Evolutionary conservation across 2,888 invertebrate genomes (phyloP).

Genomic region (Volucella zonaria): DNA sequence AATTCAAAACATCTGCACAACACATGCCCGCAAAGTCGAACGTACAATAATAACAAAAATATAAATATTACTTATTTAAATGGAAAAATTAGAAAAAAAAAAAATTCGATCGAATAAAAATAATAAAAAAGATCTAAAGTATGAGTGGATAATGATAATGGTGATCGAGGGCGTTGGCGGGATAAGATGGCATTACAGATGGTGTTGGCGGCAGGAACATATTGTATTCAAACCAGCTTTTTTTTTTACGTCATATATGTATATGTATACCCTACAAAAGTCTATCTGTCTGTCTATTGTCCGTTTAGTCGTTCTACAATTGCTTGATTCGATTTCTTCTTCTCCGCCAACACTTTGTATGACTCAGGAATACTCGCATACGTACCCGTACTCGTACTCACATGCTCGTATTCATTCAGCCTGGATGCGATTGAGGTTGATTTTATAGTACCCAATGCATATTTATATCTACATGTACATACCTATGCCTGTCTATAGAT

Average conservation of each 20-base stretch:
- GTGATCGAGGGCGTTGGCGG: constrained; percentile 18
- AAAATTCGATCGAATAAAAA: constrained; percentile 42
- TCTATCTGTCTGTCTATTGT: constrained; percentile 63
- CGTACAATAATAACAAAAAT: constrained; percentile 72
- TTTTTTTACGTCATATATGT: constrained; percentile 47
- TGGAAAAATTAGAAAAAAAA: constrained; percentile 65
- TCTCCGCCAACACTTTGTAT: constrained; percentile 50
- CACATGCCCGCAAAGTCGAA: constrained; percentile 67
- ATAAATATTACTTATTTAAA: constrained; percentile 73
- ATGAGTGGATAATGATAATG: constrained; percentile 66
- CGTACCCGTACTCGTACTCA: no score
- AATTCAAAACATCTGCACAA: constrained; percentile 68
- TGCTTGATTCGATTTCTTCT: constrained; percentile 48
- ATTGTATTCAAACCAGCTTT: constrained; percentile 50
- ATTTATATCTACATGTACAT: constrained; percentile 17
- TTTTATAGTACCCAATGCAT: constrained; percentile 46
- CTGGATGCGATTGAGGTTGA: constrained; percentile 55
- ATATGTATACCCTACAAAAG: constrained; percentile 52
- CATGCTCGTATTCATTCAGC: neutral
- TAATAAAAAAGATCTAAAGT: constrained; percentile 58
- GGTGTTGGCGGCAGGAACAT: constrained; percentile 12
- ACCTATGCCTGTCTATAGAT: neutral
- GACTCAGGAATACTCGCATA: constrained; percentile 39
- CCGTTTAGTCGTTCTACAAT: constrained; percentile 49
- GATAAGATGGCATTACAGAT: neutral